Conservation (phyloP, 2,113 vertebrate genomes). For the Corythornis vintsioides region DNA sequence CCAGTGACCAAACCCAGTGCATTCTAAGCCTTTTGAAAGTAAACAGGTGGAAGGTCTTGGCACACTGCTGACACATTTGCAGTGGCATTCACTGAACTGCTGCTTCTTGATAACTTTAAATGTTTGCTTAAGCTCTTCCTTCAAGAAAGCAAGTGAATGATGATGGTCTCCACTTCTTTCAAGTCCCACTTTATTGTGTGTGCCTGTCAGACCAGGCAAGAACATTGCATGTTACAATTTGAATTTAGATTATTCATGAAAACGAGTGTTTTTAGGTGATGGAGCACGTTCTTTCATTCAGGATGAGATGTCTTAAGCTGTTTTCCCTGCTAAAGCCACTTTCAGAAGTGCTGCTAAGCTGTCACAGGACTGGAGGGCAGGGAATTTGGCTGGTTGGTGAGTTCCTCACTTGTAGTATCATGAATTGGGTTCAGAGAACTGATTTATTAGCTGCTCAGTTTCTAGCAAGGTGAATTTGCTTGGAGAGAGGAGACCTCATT, state of each 20-base stretch:
- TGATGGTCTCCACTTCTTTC: not conserved
- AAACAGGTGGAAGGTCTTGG: constrained; percentile 54
- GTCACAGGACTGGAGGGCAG: not conserved
- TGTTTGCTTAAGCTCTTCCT: not conserved
- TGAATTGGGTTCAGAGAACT: not conserved
- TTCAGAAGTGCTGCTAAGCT: not conserved
- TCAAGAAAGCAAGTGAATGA: not conserved
- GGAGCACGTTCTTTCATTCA: not conserved
- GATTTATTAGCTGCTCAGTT: not conserved
- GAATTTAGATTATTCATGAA: not conserved
- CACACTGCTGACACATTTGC: not conserved
- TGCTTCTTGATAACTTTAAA: not conserved
- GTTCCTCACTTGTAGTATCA: not conserved
- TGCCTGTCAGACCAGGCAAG: not conserved
- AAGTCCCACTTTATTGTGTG: not conserved
- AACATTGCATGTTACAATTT: not conserved
- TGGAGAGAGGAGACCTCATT: not conserved
- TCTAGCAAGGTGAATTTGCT: not conserved
- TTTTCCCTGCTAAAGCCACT: not conserved
- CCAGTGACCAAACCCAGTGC: constrained; percentile 23
- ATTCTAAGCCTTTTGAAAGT: constrained; percentile 42
- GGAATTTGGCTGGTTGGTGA: not conserved
- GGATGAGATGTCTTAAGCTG: not conserved
- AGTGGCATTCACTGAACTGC: not conserved
- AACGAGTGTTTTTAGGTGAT: not conserved